These are phyloP conservation scores for Meloidogyne floridensis DNA, from an alignment of 1,140 invertebrate species.

Conservation along the genomic window DNA sequence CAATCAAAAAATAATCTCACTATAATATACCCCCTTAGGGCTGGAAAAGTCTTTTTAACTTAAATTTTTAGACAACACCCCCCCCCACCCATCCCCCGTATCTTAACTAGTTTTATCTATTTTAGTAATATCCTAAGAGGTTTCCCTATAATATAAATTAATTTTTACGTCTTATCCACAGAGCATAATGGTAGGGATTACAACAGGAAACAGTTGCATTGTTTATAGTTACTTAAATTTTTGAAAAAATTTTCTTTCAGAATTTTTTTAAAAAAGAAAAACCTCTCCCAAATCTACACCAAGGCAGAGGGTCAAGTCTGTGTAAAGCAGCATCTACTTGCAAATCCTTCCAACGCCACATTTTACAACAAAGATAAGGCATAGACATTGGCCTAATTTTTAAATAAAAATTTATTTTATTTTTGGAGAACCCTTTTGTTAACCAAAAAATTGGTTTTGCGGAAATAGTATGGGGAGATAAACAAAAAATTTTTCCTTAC, in stretches of 20 bases:
- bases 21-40: too few species aligned
- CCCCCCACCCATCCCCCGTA: too few species aligned
- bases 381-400: slow-evolving; percentile 50
- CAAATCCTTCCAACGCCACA: slow-evolving; percentile 65
- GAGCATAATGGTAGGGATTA: slow-evolving; percentile 63
- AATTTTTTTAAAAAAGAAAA: background rate
- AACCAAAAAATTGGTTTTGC: background rate
- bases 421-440: background rate
- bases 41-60: too few species aligned
- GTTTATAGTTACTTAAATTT: slow-evolving; percentile 61
- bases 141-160: slow-evolving; percentile 1
- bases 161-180: slow-evolving; percentile 63
- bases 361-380: slow-evolving; percentile 65
- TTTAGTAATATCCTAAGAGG: too few species aligned
- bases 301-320: slow-evolving; percentile 62
- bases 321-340: slow-evolving; percentile 65
- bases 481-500: background rate
- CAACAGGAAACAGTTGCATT: slow-evolving; percentile 65
- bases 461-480: background rate
- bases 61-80: too few species aligned
- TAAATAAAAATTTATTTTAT: background rate
- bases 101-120: too few species aligned
- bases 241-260: slow-evolving; percentile 5
- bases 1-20: too few species aligned
- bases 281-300: slow-evolving; percentile 60